Conservation (phyloP, 2,797 vertebrate genomes). For the Gallirallus australis region DNA sequence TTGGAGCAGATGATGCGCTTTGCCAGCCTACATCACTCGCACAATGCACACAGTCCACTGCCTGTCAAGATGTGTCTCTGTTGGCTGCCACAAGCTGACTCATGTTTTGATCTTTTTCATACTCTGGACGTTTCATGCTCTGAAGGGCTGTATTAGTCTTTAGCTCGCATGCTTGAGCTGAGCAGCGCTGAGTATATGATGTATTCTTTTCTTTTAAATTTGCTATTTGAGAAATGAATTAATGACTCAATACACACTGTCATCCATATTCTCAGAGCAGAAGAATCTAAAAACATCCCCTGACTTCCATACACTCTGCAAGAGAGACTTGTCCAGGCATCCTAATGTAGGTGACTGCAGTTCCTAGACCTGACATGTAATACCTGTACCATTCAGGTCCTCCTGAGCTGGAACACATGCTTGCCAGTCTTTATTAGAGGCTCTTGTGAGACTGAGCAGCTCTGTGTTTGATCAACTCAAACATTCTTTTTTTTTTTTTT, state of each 20-base stretch:
- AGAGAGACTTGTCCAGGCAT: background rate
- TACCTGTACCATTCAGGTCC: background rate
- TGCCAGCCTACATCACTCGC: background rate
- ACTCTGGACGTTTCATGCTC: background rate
- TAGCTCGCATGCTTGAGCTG: background rate
- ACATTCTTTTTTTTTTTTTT: background rate
- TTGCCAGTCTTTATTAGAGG: background rate
- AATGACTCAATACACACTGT: background rate
- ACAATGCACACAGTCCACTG: background rate
- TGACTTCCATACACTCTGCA: background rate
- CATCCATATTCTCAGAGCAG: background rate
- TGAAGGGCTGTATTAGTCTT: background rate
- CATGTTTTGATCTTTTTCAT: background rate
- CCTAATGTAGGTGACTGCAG: background rate
- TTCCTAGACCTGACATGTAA: background rate
- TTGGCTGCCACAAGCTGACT: conserved; percentile 11
- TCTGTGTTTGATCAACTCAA: background rate
- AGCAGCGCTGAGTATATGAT: background rate
- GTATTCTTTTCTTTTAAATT: background rate
- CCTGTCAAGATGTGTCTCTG: background rate
- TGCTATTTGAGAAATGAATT: background rate
- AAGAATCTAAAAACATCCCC: background rate
- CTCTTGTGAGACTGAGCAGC: background rate
- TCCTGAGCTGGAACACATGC: background rate
- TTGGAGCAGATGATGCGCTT: background rate